Conservation (phyloP, 23 tunicate species). For the Styela clava region DNA sequence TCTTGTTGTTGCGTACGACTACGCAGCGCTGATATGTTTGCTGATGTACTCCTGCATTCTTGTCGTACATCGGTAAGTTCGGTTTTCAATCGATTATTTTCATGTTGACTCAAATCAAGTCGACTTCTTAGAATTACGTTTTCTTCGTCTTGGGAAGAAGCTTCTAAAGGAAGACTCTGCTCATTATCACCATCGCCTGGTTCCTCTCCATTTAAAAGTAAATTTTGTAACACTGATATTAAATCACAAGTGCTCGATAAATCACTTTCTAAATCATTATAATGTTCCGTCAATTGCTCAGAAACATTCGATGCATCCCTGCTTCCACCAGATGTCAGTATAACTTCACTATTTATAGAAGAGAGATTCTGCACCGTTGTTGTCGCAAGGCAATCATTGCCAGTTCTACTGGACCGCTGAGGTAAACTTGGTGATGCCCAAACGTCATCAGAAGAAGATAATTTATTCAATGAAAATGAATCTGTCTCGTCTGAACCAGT, state of each 20-base stretch:
- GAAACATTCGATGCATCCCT: not conserved
- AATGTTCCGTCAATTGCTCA: not conserved
- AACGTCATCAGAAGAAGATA: not conserved
- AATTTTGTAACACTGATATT: constrained; percentile 9
- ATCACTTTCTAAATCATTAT: constrained; percentile 13
- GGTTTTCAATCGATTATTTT: constrained; percentile 28
- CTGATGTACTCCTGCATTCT: constrained; percentile 25
- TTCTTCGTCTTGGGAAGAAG: constrained; percentile 4
- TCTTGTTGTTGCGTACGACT: constrained; percentile 53
- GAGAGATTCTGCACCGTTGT: not conserved
- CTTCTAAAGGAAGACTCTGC: not conserved
- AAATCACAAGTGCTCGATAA: constrained; percentile 5
- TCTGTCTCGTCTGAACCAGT: not conserved
- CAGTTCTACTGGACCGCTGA: not conserved
- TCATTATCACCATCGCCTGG: not conserved
- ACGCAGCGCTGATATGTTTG: constrained; percentile 39
- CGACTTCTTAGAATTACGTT: not conserved
- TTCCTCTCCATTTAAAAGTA: constrained; percentile 8
- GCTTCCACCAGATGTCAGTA: not conserved
- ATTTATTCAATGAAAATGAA: not conserved
- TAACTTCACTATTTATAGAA: constrained; percentile 12
- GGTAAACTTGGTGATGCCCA: not conserved
- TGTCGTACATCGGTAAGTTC: constrained; percentile 32
- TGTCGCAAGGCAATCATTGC: not conserved
- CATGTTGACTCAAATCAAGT: constrained; percentile 13